Base-by-base conservation (phyloP, 2,797 vertebrate genomes). In the Smutsia gigantea region DNA sequence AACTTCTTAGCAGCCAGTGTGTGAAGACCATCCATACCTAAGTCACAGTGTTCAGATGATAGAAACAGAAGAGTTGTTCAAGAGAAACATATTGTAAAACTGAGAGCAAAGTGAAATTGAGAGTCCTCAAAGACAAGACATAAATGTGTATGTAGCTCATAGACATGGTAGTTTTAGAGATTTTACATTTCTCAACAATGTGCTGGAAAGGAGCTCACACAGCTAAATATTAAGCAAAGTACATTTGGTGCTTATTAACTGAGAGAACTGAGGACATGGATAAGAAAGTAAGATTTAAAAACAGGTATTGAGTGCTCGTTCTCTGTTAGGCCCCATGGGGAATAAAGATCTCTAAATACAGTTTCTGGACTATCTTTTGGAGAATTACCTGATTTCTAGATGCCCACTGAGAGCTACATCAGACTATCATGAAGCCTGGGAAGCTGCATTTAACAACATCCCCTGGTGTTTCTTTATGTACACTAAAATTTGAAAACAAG, bases 371-470 rank as follows among this genome's bases (percentile, higher is more conserved):
- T n/a, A 1, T 68, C 46, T 83, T 64, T 11, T 57, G 12, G 81
- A 69, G 27, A 88, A 79, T 68, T 31, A 23, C 34, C 87, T 37
- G 13, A 10, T 61, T 91, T 85, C 59, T 31, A 46, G 49, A 25
- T 42, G n/a, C 27, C 29, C 2, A 64, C 19, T 14, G 55, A 88
- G n/a, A 66, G 14, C 68, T 9, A 0, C n/a, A 6, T 53, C 57
- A 0, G 5, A 27, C 8, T 7, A 0, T 21, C 27, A 0, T 18
- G 29, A 51, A 14, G 39, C 63, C 88, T 69, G 37, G 14, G 15
- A 64, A 10, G n/a, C 64, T 66, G n/a, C 8, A 3, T 25, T 37
- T n/a, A 21, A 23, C 7, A 31, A 12, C 42, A 7, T 75, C 27
- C 53, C 31, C 31, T 15, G 21, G 17, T 34, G 82, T 27, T 4